Percentiles rank a stretch among this genome's conserved stretches.
Conservation (phyloP, 2,888 invertebrate genomes). For the Rapana venosa region DNA sequence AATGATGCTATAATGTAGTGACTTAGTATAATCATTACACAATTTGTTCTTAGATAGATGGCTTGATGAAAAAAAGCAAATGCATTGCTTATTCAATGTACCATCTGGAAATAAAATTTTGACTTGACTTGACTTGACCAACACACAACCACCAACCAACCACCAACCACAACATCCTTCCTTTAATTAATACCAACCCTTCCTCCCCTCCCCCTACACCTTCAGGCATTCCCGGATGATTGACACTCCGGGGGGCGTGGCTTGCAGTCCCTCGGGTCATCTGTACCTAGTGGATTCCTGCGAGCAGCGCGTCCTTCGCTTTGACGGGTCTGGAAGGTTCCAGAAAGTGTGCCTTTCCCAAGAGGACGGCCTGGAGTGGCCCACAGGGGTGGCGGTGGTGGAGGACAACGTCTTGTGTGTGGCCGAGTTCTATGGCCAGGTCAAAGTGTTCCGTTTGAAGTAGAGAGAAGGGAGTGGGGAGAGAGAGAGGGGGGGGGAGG, state of each 20-base stretch:
- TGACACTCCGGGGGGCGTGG: conserved; percentile 40
- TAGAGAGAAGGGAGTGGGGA: background rate
- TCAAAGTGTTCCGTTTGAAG: conserved; percentile 35
- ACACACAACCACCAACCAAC: too few species aligned
- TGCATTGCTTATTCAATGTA: too few species aligned
- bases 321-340: conserved; percentile 6
- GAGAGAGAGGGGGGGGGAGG: too few species aligned
- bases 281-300: conserved; percentile 40
- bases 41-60: too few species aligned
- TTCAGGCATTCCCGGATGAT: conserved; percentile 30
- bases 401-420: conserved; percentile 34
- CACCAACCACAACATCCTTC: too few species aligned
- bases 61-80: too few species aligned
- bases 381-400: conserved; percentile 18
- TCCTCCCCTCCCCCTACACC: too few species aligned
- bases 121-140: too few species aligned
- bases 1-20: too few species aligned
- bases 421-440: conserved; percentile 40
- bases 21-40: too few species aligned
- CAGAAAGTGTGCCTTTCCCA: conserved; percentile 34
- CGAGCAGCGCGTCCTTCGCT: conserved; percentile 36
- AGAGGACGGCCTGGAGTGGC: conserved; percentile 40
- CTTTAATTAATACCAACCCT: too few species aligned
- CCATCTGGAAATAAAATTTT: too few species aligned
- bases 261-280: conserved; percentile 39